Percentiles rank a stretch among this genome's conserved stretches.
Evolutionary conservation across 2,113 vertebrate species (phyloP).

Genomic region (Catharus minimus): DNA sequence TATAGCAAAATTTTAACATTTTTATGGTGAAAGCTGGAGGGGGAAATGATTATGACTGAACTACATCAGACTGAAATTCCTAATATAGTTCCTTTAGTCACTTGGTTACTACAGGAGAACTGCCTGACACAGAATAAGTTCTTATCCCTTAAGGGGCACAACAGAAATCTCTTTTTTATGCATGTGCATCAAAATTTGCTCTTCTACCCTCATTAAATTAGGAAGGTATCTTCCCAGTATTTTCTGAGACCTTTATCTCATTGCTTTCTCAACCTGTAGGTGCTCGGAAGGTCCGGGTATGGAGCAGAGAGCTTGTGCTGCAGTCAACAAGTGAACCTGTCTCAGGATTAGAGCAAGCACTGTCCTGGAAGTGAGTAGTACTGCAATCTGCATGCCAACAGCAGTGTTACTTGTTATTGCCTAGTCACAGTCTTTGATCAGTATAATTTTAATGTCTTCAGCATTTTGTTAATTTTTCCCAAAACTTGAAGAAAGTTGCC

Average conservation of each 20-base stretch:
- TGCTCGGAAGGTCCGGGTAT: slow-evolving; percentile 83
- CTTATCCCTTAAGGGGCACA: neutral
- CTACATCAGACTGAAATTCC: neutral
- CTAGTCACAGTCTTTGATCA: neutral
- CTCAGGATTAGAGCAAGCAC: slow-evolving; percentile 86
- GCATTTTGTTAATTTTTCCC: neutral
- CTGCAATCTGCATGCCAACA: neutral
- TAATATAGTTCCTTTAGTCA: neutral
- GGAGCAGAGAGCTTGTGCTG: slow-evolving; percentile 89
- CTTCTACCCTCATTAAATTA: neutral
- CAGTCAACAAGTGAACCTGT: slow-evolving; percentile 92
- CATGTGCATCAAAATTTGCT: neutral
- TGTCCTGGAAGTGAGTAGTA: slow-evolving; percentile 92
- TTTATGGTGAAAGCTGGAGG: neutral
- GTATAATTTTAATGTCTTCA: neutral
- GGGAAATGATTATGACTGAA: neutral
- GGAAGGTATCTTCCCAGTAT: neutral
- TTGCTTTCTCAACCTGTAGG: slow-evolving; percentile 55
- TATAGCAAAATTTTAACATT: neutral
- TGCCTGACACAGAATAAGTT: neutral
- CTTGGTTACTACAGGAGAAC: neutral
- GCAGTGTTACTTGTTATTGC: neutral
- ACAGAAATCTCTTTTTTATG: neutral
- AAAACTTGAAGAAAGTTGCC: neutral
- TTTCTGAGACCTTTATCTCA: neutral